phyloP scores from a whole-genome alignment of 2,113 vertebrate genomes.

The Solea solea region DNA sequence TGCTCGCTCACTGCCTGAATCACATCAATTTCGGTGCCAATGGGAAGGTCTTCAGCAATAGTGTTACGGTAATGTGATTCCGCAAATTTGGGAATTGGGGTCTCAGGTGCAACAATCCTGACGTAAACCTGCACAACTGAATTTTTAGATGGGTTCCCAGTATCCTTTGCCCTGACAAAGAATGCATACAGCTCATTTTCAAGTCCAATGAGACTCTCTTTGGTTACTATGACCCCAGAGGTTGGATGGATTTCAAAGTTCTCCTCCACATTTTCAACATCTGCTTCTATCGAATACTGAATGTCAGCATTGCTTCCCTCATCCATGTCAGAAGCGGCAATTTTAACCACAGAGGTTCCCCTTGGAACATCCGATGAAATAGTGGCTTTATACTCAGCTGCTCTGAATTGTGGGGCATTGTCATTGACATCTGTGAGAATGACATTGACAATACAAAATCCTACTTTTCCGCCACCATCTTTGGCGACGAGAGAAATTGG shows the following conservation, averaged over 20 bases:
- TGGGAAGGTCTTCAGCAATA: conserved; percentile 87
- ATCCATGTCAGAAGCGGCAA: conserved; percentile 92
- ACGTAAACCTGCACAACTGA: conserved; percentile 91
- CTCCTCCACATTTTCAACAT: conserved; percentile 90
- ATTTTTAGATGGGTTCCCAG: conserved; percentile 86
- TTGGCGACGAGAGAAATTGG: conserved; percentile 91
- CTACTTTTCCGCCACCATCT: conserved; percentile 93
- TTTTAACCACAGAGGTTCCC: conserved; percentile 88
- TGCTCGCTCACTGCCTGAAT: conserved; percentile 86
- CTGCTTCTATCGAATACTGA: conserved; percentile 88
- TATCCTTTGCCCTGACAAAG: conserved; percentile 91
- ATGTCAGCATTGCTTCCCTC: conserved; percentile 97
- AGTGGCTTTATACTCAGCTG: conserved; percentile 89
- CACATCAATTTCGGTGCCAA: conserved; percentile 92
- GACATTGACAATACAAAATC: conserved; percentile 92
- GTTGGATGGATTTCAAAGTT: conserved; percentile 92
- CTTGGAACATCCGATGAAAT: conserved; percentile 86
- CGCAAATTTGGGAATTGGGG: conserved; percentile 86
- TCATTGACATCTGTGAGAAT: conserved; percentile 97
- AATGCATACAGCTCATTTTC: conserved; percentile 93
- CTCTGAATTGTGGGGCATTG: conserved; percentile 92
- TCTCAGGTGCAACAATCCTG: conserved; percentile 89
- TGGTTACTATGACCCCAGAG: conserved; percentile 90
- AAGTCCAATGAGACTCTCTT: conserved; percentile 95
- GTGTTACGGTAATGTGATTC: conserved; percentile 92